phyloP scores from a whole-genome alignment of 1,140 invertebrate species.

The Diachasma alloeum region DNA sequence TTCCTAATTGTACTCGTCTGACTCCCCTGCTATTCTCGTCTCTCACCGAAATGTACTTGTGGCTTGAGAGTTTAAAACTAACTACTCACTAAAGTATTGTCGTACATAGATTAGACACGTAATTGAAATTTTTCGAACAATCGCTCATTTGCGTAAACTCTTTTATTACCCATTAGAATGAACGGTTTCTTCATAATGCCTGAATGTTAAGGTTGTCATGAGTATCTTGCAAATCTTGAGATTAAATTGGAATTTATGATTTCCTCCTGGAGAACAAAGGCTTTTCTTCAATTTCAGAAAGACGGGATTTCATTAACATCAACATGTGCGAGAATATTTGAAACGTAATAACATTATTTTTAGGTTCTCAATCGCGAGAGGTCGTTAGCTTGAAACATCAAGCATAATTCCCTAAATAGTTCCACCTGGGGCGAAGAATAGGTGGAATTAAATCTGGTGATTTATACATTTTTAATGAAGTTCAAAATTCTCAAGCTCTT shows the following conservation, averaged over 20 bases:
- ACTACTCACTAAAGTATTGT: neutral
- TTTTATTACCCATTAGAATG: neutral
- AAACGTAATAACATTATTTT: neutral
- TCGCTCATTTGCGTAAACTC: neutral
- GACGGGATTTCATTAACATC: neutral
- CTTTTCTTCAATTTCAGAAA: neutral
- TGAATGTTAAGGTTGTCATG: neutral
- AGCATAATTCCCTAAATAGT: too few species aligned
- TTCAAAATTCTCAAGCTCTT: neutral
- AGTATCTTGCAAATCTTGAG: neutral
- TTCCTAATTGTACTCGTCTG: slow-evolving; percentile 11
- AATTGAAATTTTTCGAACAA: neutral
- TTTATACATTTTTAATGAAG: neutral
- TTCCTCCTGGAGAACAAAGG: neutral
- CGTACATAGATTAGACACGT: neutral
- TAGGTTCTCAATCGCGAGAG: too few species aligned
- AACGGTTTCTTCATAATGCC: neutral
- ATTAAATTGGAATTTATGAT: neutral
- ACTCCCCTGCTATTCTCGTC: neutral
- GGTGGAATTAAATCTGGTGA: too few species aligned
- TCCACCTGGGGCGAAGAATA: too few species aligned
- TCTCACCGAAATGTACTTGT: too few species aligned
- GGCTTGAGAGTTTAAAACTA: too few species aligned
- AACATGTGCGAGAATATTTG: neutral
- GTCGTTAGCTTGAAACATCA: too few species aligned